Conservation (phyloP, 2,888 invertebrate genomes). For the Lepidocyrtinus sp. region DNA sequence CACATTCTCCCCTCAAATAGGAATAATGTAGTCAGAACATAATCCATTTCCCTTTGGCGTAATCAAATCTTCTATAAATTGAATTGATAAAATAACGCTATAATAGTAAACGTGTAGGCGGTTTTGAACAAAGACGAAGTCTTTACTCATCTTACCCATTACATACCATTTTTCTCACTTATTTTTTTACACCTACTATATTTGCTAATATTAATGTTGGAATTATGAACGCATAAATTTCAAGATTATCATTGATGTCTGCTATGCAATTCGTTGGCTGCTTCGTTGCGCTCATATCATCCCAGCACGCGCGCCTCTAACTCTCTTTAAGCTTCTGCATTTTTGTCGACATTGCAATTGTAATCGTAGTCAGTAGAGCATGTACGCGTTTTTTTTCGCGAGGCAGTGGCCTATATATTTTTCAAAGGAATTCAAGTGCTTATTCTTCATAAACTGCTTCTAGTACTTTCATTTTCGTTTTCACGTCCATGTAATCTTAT, state of each 20-base stretch:
- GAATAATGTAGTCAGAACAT: not conserved
- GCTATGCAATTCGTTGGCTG: no score
- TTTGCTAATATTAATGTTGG: not conserved
- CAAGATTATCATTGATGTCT: not conserved
- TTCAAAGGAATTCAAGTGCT: slow-evolving; percentile 1
- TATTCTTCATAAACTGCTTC: no score
- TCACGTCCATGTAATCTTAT: slow-evolving; percentile 38
- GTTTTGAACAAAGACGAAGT: not conserved
- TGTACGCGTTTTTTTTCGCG: slow-evolving; percentile 29
- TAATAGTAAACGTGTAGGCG: not conserved
- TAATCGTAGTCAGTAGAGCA: slow-evolving; percentile 40
- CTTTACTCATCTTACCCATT: not conserved
- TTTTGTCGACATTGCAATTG: slow-evolving; percentile 3
- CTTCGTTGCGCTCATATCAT: no score
- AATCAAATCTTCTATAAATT: not conserved
- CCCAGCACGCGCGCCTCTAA: not conserved
- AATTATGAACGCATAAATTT: not conserved
- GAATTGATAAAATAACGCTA: not conserved
- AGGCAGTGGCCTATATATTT: slow-evolving; percentile 46
- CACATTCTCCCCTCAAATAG: not conserved
- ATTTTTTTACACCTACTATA: not conserved
- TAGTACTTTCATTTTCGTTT: slow-evolving; percentile 39
- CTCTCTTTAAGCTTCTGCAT: not conserved
- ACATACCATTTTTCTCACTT: not conserved
- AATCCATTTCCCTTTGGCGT: not conserved